A percentile compares a stretch with the other conserved stretches of the same genome.
Evolutionary conservation across 2,888 invertebrate species (phyloP).

Genomic region (Andricus curvator): DNA sequence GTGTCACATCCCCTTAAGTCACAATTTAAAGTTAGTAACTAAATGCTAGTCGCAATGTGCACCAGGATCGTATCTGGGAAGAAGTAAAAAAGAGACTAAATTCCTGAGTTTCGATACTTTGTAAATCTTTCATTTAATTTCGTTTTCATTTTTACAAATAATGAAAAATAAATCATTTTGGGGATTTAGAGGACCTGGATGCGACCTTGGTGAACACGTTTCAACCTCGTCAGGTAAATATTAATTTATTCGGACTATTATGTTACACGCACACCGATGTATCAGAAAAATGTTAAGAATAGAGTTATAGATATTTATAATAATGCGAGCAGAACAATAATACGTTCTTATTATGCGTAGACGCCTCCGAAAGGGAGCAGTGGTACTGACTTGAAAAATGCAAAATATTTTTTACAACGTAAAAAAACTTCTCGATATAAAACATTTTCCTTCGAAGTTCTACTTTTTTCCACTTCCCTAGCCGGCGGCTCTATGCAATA

Average conservation of each 20-base stretch:
- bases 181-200: background rate
- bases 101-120: background rate
- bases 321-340: conserved; percentile 38
- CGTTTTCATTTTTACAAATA: background rate
- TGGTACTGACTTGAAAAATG: conserved; percentile 49
- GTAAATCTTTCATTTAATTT: background rate
- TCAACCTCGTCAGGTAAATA: conserved; percentile 53
- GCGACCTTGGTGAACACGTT: conserved; percentile 11
- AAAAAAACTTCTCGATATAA: conserved; percentile 56
- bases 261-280: conserved; percentile 57
- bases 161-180: background rate
- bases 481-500: background rate
- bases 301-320: conserved; percentile 30
- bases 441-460: conserved; percentile 38
- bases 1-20: background rate
- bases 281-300: conserved; percentile 44
- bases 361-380: conserved; percentile 2
- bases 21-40: conserved; percentile 10
- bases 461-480: background rate
- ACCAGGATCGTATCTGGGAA: background rate
- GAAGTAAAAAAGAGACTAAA: background rate
- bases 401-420: conserved; percentile 54
- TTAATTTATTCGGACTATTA: conserved; percentile 58
- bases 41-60: conserved; percentile 22
- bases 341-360: conserved; percentile 11